Evolutionary conservation across 2,888 invertebrate genomes (phyloP).

Genomic region (Stomorhina lunata): DNA sequence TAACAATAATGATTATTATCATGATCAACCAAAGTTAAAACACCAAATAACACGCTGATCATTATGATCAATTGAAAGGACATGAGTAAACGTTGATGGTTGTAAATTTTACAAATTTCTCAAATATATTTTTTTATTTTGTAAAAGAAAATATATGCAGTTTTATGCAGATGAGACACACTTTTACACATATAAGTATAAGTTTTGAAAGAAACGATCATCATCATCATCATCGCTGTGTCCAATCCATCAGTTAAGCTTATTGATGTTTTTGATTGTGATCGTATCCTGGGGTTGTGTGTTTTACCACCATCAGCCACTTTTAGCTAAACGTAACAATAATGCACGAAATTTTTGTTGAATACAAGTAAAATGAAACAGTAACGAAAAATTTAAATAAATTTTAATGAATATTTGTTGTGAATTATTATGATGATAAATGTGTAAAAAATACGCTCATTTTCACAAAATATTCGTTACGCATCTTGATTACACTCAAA

Average conservation of each 20-base stretch:
- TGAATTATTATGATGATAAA: constrained; percentile 61
- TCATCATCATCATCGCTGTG: constrained; percentile 43
- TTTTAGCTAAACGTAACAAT: constrained; percentile 59
- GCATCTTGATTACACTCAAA: neutral
- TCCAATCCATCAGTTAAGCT: constrained; percentile 65
- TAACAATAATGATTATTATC: constrained; percentile 55
- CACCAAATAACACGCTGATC: constrained; percentile 16
- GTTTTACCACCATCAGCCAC: constrained; percentile 61
- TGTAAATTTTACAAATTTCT: constrained; percentile 8
- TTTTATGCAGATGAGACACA: constrained; percentile 10
- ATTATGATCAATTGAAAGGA: constrained; percentile 44
- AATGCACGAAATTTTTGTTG: neutral
- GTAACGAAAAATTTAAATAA: neutral
- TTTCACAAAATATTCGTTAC: constrained; percentile 19
- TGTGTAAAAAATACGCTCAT: constrained; percentile 55
- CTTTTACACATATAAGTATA: neutral
- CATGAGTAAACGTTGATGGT: constrained; percentile 5
- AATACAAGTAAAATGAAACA: neutral
- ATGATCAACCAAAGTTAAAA: constrained; percentile 21
- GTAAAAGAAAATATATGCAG: constrained; percentile 12
- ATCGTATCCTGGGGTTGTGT: constrained; percentile 62
- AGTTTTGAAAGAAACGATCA: neutral
- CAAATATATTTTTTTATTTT: neutral
- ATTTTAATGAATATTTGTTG: constrained; percentile 38
- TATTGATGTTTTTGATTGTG: constrained; percentile 66